Evolutionary conservation across 1,140 invertebrate genomes (phyloP).

Genomic region (Nixonia krombeini): DNA sequence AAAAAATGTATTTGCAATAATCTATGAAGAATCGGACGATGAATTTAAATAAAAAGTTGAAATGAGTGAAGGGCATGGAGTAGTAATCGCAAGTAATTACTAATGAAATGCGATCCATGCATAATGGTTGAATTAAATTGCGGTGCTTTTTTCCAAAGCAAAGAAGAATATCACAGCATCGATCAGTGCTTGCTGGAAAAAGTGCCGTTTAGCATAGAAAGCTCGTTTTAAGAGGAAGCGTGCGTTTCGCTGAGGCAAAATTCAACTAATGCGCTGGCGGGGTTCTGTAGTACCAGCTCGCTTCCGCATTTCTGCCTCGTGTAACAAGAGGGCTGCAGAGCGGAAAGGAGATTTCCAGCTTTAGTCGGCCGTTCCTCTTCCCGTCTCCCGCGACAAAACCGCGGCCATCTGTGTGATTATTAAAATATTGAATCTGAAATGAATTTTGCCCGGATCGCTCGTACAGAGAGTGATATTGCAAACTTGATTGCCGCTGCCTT

Average conservation of each 20-base stretch:
- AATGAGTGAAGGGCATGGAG: too few relatives aligned
- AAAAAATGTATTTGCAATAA: too few relatives aligned
- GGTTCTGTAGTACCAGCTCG: conserved; percentile 44
- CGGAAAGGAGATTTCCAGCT: conserved; percentile 44
- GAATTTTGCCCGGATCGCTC: conserved; percentile 36
- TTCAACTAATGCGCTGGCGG: conserved; percentile 39
- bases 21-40: too few relatives aligned
- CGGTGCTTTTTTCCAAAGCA: conserved; percentile 13
- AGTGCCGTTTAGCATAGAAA: conserved; percentile 52
- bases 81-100: conserved; percentile 27
- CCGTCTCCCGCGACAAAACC: conserved; percentile 55
- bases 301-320: conserved; percentile 47
- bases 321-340: conserved; percentile 39
- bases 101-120: conserved; percentile 16
- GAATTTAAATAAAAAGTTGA: too few relatives aligned
- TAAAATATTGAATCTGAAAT: conserved; percentile 61
- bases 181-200: conserved; percentile 33
- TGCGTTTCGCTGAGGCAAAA: conserved; percentile 40
- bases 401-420: conserved; percentile 55
- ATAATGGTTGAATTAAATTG: conserved; percentile 21
- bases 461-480: conserved; percentile 2
- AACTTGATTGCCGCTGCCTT: conserved; percentile 18
- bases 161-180: conserved; percentile 25
- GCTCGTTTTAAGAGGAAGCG: conserved; percentile 38
- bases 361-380: conserved; percentile 42